Conservation (phyloP, 2,797 vertebrate genomes). For the Phataginus tetradactyla region DNA sequence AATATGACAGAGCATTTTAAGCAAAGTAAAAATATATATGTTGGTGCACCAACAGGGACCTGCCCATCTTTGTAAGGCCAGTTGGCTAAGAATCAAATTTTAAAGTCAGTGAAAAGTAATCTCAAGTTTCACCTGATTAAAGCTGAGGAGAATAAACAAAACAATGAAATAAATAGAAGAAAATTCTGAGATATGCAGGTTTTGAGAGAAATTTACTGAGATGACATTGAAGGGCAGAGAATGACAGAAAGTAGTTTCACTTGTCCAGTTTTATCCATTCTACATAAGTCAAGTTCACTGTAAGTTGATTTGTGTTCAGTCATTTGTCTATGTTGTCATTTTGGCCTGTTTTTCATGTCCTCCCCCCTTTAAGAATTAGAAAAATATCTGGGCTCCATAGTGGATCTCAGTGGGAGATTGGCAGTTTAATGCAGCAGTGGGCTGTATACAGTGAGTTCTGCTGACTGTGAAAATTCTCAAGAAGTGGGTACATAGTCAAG, state of each 20-base stretch:
- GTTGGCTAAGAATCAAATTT: slow-evolving; percentile 17
- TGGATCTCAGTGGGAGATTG: not conserved
- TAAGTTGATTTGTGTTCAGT: not conserved
- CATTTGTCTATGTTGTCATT: not conserved
- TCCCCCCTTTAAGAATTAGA: not conserved
- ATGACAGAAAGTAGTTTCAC: not conserved
- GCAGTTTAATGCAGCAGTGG: not conserved
- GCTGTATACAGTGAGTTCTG: not conserved
- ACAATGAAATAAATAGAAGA: not conserved
- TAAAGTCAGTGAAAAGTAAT: slow-evolving; percentile 31
- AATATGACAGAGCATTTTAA: slow-evolving; percentile 8
- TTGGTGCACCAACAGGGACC: not conserved
- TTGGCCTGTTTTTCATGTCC: not conserved
- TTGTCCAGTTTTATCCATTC: slow-evolving; percentile 22
- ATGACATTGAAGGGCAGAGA: not conserved
- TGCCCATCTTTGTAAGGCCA: not conserved
- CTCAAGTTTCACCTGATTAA: slow-evolving; percentile 22
- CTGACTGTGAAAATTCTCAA: not conserved
- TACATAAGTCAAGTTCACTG: not conserved
- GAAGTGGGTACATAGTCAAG: not conserved
- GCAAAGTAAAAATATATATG: slow-evolving; percentile 33
- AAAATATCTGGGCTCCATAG: not conserved
- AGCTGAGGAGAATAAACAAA: slow-evolving; percentile 30
- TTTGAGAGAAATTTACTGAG: not conserved
- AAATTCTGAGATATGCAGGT: not conserved